Base-by-base conservation (phyloP, 2,797 vertebrate species). In the Muscicapa striata region DNA sequence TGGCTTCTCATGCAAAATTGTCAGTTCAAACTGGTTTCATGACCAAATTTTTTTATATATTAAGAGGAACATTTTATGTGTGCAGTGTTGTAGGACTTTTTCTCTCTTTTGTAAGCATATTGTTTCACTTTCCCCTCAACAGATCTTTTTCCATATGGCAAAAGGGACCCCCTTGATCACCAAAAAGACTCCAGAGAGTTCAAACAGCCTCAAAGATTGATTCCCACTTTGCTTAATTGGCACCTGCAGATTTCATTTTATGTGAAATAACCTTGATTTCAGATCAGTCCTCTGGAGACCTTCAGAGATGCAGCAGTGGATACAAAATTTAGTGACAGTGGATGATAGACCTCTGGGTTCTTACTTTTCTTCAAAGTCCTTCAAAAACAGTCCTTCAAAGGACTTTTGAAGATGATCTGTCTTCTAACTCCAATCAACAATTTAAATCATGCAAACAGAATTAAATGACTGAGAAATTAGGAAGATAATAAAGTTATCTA, bases 1-100 rank as follows among this genome's bases (percentile, higher is more conserved):
- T 80, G 66, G 62, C 36, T 89, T 91, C 82, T 92, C 6, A 2
- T 85, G 58, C 79, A 92, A 89, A 92, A 87, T 41, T 87, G 30
- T 89, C 68, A 62, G 72, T 64, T 90, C 68, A 79, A 81, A 78
- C 69, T 62, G 34, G 72, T 91, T 95, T 80, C 30, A 78, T 64
- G 29, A 78, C 40, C 87, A n/a, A 29, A 67, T 67, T 77, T 88
- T 29, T 32, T 36, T 68, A 86, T 19, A 73, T 21, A 55, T 74
- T 86, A 93, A 89, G 52, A 73, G 81, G 80, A 90, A 55, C 7
- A 54, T 70, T 74, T 62, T 76, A 34, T 49, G 30, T 40, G 24
- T 51, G 15, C 13, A 48, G 40, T 3, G 9, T 21, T 74, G 27
- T 70, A 27, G 49, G 64, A 67, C 7, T 72, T 83, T 7, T 90